Evolutionary conservation across 2,888 invertebrate genomes (phyloP), one percentile per base, ranked within the genome.

Genomic region (Drosophila paranaensis): DNA sequence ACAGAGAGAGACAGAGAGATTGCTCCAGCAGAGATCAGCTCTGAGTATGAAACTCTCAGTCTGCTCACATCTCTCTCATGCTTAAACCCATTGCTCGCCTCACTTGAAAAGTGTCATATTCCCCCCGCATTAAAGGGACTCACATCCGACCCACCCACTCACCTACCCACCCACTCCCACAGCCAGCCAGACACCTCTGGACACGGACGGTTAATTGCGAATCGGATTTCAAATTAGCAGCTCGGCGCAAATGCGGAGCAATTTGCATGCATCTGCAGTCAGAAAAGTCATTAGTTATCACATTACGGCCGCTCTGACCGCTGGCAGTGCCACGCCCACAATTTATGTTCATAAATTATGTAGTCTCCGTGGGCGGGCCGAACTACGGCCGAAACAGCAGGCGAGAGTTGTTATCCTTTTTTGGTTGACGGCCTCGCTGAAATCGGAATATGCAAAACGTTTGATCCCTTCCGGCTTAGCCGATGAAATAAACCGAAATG

Each of bases 401-500:
- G 37, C 27, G 62, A 30, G 62, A 40, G 43, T 46, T 71, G 60
- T 64, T 77, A 68, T 63, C 27, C 40, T 60, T 65, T 65, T 71
- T 81, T 58, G 58, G 57, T 51, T 68, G 70, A 65, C 67, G 46
- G 42, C 53, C 67, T 55, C 51, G 30, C 39, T 61, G 58, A 55
- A 54, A 68, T 63, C 64, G 57, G 60, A 78, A 82, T 82, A 73
- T 81, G 68, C 64, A 80, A 82, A 87, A 84, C 82, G 82, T 84
- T 87, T 87, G 88, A 84, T 84, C 84, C 83, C 88, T 84, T 84
- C 88, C 83, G 87, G 85, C 87, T 87, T 82, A 84, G 78, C 66
- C 67, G 63, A 33, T 66, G 75, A 82, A 85, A 76, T 70, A 57
- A 65, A 77, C 74, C 60, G 53, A 77, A 87, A 82, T 78, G 73